Percentiles rank a stretch among this genome's conserved stretches.
These are phyloP conservation scores for Onychostoma macrolepis DNA, from an alignment of 2,113 vertebrate genomes.

Conservation along the genomic window DNA sequence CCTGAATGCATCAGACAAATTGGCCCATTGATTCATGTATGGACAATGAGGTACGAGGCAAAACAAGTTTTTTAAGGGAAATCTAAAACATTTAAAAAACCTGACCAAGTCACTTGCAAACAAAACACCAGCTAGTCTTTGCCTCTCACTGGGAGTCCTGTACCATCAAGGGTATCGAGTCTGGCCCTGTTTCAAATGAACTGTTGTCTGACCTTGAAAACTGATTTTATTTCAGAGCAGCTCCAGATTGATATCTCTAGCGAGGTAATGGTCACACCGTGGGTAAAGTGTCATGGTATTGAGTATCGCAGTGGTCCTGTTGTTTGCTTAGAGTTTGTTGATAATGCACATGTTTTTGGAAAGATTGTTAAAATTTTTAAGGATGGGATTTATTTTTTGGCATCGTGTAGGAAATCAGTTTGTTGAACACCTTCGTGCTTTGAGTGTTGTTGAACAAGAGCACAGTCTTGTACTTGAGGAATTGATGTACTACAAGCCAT, in stretches of 20 bases:
- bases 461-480: not conserved
- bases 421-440: not conserved
- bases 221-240: not conserved
- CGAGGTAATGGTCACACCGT: not conserved
- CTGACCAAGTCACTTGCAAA: not conserved
- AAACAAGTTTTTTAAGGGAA: conserved; percentile 5
- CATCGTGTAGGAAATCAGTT: not conserved
- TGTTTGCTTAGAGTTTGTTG: not conserved
- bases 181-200: not conserved
- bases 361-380: not conserved
- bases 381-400: not conserved
- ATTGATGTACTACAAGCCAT: not conserved
- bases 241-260: not conserved
- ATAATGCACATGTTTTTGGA: not conserved
- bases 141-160: not conserved
- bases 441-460: not conserved
- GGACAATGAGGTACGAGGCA: not conserved
- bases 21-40: not conserved
- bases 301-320: not conserved
- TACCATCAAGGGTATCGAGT: not conserved
- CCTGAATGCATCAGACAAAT: not conserved
- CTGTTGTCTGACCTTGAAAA: not conserved
- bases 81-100: not conserved
- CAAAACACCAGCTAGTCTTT: not conserved
- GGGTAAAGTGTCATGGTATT: not conserved